Base-by-base conservation (phyloP, 2,113 vertebrate genomes). In the Nothoprocta pentlandii region DNA sequence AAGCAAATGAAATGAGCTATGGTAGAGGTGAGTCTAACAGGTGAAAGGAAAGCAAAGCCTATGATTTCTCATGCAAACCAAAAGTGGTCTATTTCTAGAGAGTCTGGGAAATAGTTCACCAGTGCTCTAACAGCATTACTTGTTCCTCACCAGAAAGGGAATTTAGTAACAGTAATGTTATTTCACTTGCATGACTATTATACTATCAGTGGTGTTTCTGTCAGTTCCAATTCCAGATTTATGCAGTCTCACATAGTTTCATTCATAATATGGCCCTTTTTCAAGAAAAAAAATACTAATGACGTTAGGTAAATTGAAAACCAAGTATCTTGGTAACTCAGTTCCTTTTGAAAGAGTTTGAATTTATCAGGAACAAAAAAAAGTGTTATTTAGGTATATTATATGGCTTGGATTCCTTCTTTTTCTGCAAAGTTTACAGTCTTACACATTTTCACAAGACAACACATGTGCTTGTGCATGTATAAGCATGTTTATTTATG, bases 181-280 rank as follows among this genome's bases (percentile, higher is more conserved):
- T 93, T 94, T 92, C n/a, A 85, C 81, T 94, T 94, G 80, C 51
- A 42, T 82, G 91, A 20, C 42, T 12, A 26, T 39, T 70, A 36
- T 51, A 16, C 69, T 92, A 51, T 39, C 82, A 91, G 28, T 34
- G 54, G 10, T 87, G 49, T 34, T 91, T 63, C 49, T 80, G 46
- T 89, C 85, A 66, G 6, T 93, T 85, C 42, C 28, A 20, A 39
- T 39, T 39, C 36, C 36, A 39, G 36, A 39, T 39, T 78, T 63
- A 34, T 67, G 8, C 22, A 71, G 56, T 64, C 66, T 42, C 21
- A 58, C 71, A 82, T 36, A 73, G 21, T 49, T 49, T 49, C 21
- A 22, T 49, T 49, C 21, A 81, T 14, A 87, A 41, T 62, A 8
- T 49, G 23, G 56, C 3, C 53, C 78, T 56, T 85, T 64, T 58